Percentiles rank a stretch among this genome's conserved stretches.
These are phyloP conservation scores for Bicyclus anynana DNA, from an alignment of 1,140 invertebrate genomes.

Conservation along the genomic window DNA sequence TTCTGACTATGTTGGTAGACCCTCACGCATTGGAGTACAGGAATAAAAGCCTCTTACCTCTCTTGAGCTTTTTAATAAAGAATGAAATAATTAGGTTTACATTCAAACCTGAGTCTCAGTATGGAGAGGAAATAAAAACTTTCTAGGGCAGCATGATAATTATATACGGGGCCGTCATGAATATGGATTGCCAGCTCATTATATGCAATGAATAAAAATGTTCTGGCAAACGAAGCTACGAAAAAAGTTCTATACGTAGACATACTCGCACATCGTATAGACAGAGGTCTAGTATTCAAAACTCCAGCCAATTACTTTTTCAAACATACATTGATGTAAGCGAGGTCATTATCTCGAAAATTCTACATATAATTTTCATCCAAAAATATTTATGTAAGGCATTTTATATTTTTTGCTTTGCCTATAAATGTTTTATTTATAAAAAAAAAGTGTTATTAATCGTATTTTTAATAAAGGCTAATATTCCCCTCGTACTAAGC, in stretches of 20 bases:
- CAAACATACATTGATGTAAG: background rate
- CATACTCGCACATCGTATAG: background rate
- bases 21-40: conserved; percentile 22
- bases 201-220: conserved; percentile 26
- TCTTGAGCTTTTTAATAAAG: conserved; percentile 32
- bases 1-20: conserved; percentile 26
- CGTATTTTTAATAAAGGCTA: too few relatives aligned
- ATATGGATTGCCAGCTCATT: conserved; percentile 24
- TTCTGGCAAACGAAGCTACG: conserved; percentile 9
- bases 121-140: conserved; percentile 30
- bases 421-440: too few relatives aligned
- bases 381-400: too few relatives aligned
- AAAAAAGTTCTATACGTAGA: background rate
- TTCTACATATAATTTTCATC: too few relatives aligned
- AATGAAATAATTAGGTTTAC: conserved; percentile 40
- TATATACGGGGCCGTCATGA: conserved; percentile 26
- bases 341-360: too few relatives aligned
- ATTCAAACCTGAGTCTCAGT: conserved; percentile 32
- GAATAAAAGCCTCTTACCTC: conserved; percentile 31
- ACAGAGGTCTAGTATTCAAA: background rate
- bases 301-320: background rate
- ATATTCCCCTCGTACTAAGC: too few relatives aligned
- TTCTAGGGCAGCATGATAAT: conserved; percentile 26
- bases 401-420: too few relatives aligned
- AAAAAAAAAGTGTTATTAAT: too few relatives aligned